Conservation (phyloP, 1,140 invertebrate genomes). For the Antheraea pernyi region DNA sequence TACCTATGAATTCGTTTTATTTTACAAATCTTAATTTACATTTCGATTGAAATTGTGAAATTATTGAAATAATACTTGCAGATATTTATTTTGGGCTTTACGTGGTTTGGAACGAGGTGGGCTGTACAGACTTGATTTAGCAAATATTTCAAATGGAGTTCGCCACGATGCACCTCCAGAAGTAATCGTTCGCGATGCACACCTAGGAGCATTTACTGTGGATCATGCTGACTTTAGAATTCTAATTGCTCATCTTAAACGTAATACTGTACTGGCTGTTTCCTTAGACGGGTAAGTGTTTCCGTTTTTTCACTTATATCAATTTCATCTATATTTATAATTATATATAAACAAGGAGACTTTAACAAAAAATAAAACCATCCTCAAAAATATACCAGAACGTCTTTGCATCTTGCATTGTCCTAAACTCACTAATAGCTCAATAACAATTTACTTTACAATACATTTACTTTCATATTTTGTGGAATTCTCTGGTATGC, state of each 20-base stretch:
- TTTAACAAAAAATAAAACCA: too few relatives aligned
- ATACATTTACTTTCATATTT: too few relatives aligned
- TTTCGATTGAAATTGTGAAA: too few relatives aligned
- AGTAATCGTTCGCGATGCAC: slow-evolving; percentile 80
- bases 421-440: too few relatives aligned
- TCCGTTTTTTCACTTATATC: not conserved
- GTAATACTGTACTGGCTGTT: slow-evolving; percentile 89
- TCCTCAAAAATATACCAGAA: too few relatives aligned
- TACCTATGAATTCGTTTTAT: too few relatives aligned
- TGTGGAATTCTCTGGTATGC: too few relatives aligned
- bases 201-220: slow-evolving; percentile 87
- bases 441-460: too few relatives aligned
- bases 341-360: not conserved
- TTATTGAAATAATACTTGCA: slow-evolving; percentile 53
- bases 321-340: not conserved
- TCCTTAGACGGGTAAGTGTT: slow-evolving; percentile 87
- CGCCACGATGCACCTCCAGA: slow-evolving; percentile 80
- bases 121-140: slow-evolving; percentile 89
- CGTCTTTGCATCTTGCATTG: too few relatives aligned
- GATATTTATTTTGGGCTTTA: slow-evolving; percentile 90
- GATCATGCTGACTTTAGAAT: slow-evolving; percentile 91
- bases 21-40: too few relatives aligned
- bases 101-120: slow-evolving; percentile 81
- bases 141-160: slow-evolving; percentile 84
- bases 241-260: slow-evolving; percentile 85